These are phyloP conservation scores for Psittacus erithacus DNA, from an alignment of 2,113 vertebrate species.

Conservation along the genomic window DNA sequence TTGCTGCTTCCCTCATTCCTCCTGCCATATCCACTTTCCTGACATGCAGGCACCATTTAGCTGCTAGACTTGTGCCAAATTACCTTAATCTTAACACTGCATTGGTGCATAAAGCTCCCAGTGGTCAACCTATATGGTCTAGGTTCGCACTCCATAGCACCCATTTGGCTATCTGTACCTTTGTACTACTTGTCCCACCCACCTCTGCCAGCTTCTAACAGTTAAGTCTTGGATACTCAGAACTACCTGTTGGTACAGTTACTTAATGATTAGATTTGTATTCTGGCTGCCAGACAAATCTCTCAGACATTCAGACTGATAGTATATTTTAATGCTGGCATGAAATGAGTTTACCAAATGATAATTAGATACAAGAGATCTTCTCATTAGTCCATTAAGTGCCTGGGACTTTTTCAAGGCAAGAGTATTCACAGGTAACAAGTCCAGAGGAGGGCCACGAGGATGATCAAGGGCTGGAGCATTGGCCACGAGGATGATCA, in stretches of 20 bases:
- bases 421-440: background rate
- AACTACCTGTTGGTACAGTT: background rate
- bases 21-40: background rate
- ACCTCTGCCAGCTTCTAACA: background rate
- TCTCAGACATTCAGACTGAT: background rate
- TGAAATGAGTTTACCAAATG: background rate
- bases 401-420: background rate
- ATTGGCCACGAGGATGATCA: background rate
- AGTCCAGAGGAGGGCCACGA: background rate
- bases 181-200: background rate
- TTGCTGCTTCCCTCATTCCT: background rate
- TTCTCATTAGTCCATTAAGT: background rate
- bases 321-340: background rate
- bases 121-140: background rate
- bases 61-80: background rate
- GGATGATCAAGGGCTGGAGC: background rate
- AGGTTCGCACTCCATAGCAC: background rate
- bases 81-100: background rate
- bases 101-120: background rate
- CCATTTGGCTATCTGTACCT: background rate
- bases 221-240: background rate
- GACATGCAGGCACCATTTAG: background rate
- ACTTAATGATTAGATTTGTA: background rate
- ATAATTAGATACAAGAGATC: background rate
- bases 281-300: background rate